Conservation (phyloP, 1,140 invertebrate genomes). For the Asbolus verrucosus region DNA sequence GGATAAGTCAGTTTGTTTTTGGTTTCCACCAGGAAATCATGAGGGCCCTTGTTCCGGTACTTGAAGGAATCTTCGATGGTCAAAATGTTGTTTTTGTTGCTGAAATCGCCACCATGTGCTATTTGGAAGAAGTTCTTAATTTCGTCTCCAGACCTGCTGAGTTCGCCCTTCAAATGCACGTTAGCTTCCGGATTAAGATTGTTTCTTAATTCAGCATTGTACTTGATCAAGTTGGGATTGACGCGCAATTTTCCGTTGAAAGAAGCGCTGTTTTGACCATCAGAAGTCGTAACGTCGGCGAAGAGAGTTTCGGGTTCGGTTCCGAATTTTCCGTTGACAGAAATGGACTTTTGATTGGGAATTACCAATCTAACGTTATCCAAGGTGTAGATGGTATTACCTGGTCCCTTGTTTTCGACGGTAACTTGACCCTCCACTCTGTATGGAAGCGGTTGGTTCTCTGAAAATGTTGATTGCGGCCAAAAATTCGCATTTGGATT, state of each 20-base stretch:
- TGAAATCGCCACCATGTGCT: conserved; percentile 73
- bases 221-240: conserved; percentile 62
- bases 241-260: conserved; percentile 64
- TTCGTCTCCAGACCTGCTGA: conserved; percentile 58
- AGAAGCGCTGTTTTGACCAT: conserved; percentile 66
- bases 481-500: neutral
- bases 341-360: conserved; percentile 64
- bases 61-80: conserved; percentile 55
- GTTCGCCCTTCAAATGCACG: conserved; percentile 69
- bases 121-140: conserved; percentile 69
- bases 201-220: conserved; percentile 67
- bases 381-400: conserved; percentile 69
- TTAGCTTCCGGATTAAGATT: conserved; percentile 71
- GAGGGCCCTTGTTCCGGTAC: conserved; percentile 48
- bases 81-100: conserved; percentile 69
- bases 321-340: conserved; percentile 68
- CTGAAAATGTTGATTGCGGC: too few species aligned
- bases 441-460: conserved; percentile 66
- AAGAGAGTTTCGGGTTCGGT: conserved; percentile 63
- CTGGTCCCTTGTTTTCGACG: conserved; percentile 65
- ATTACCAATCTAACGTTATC: conserved; percentile 69
- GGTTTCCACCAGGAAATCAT: conserved; percentile 55
- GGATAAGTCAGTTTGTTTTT: conserved; percentile 69
- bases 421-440: conserved; percentile 70
- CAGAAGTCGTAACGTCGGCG: conserved; percentile 68